Conservation (phyloP, 2,888 invertebrate species). For the Lasioglossum villosulum region DNA sequence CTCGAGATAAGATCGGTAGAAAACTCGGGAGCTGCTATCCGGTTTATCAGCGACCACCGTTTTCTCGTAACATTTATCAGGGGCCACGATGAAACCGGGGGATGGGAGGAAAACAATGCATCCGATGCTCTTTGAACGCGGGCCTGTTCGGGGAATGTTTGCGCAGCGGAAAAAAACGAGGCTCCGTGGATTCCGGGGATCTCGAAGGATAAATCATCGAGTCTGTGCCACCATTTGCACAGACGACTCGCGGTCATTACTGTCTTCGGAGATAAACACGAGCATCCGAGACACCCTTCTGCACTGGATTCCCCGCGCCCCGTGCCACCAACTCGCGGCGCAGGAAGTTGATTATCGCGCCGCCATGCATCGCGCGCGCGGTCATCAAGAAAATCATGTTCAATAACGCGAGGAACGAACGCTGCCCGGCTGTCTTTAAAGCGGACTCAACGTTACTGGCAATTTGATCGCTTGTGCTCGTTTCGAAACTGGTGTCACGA, state of each 20-base stretch:
- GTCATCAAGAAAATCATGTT: constrained; percentile 59
- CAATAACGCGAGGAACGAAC: constrained; percentile 51
- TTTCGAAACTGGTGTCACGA: neutral
- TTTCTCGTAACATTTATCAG: constrained; percentile 45
- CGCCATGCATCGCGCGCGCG: constrained; percentile 47
- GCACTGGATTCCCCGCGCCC: constrained; percentile 26
- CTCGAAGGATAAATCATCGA: constrained; percentile 53
- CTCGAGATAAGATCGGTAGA: constrained; percentile 2
- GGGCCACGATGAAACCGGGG: neutral
- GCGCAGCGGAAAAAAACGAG: neutral
- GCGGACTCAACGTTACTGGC: constrained; percentile 22
- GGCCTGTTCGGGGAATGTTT: neutral
- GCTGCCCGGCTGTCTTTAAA: constrained; percentile 33
- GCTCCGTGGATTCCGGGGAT: neutral
- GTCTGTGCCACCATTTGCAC: constrained; percentile 28
- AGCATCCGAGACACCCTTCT: constrained; percentile 45
- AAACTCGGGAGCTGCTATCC: constrained; percentile 2
- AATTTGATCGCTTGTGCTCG: neutral
- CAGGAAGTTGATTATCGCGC: constrained; percentile 65
- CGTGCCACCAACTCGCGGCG: constrained; percentile 38
- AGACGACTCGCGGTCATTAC: constrained; percentile 47
- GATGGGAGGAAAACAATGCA: constrained; percentile 30
- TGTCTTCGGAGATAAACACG: constrained; percentile 57
- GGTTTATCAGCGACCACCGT: constrained; percentile 28
- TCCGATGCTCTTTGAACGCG: constrained; percentile 56